Evolutionary conservation across 2,797 vertebrate species (phyloP), one percentile per base, ranked within the genome.

Genomic region (Florisuga fusca): DNA sequence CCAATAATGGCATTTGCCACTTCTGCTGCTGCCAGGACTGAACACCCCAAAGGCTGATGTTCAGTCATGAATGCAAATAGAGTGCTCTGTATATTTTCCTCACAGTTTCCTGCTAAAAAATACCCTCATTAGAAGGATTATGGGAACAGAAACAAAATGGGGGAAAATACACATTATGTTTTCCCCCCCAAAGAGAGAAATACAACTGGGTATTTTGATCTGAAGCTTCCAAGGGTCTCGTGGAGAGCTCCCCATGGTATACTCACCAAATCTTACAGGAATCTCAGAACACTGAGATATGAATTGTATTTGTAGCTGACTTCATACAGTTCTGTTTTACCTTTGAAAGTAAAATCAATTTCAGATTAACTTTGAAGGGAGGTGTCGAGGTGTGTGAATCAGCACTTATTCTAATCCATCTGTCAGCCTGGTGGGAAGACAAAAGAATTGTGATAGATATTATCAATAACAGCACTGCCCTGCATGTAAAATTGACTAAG

Each of bases 281-380:
- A 54, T 73, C 84, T 17, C 4, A 78, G 91, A 86, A 63, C 50
- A 9, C 62, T 72, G 53, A 36, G 93, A 27, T 46, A 48, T 34
- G n/a, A 78, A 53, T 66, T n/a, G 34, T 48, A 46, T 93, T 96
- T 85, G 86, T 85, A 77, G 85, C 84, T 95, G 93, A 89, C 43
- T 86, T 74, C 16, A 10, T 76, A 63, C 82, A 77, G 54, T 64
- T 94, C 19, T 85, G 43, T 55, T 93, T 93, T 93, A 94, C 64
- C 57, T 85, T 62, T 82, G 38, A 84, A 95, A 90, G 82, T 31
- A 91, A 94, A 93, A 95, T 94, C 76, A 64, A 84, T 93, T 94
- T 87, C 79, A 87, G 83, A 92, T 95, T 89, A 97, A 77, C 80
- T 94, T 91, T 84, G 84, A 78, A 85, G 50, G 69, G 81, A 90